Percentiles rank a stretch among this genome's conserved stretches.
Evolutionary conservation across 2,113 vertebrate genomes (phyloP).

Genomic region (Phalacrocorax brasilianus): DNA sequence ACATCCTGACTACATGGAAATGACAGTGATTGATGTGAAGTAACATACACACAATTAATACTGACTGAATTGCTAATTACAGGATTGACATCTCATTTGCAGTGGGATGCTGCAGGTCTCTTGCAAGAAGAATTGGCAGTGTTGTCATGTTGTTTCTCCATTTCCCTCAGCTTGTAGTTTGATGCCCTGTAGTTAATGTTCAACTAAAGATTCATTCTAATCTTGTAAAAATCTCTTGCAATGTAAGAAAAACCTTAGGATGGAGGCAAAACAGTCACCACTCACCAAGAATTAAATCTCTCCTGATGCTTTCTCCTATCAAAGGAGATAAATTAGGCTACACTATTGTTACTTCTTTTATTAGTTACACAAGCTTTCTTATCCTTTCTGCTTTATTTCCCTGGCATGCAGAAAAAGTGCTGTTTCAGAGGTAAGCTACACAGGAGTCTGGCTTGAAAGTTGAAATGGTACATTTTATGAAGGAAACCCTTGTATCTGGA

Average conservation of each 20-base stretch:
- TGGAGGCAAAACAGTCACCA: not conserved
- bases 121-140: not conserved
- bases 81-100: conserved; percentile 38
- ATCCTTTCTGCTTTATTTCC: not conserved
- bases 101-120: not conserved
- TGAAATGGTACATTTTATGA: not conserved
- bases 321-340: not conserved
- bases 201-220: not conserved
- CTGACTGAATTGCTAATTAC: conserved; percentile 42
- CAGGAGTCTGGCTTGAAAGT: not conserved
- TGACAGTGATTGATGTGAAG: conserved; percentile 34
- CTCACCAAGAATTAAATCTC: not conserved
- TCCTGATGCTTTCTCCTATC: not conserved
- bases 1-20: conserved; percentile 17
- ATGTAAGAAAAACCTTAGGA: not conserved
- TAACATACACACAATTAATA: conserved; percentile 30
- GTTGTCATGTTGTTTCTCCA: not conserved
- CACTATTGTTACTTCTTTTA: not conserved
- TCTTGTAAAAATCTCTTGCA: not conserved
- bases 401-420: not conserved
- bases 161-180: not conserved
- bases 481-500: not conserved
- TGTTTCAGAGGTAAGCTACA: not conserved
- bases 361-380: not conserved
- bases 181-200: not conserved